phyloP scores from a whole-genome alignment of 2,113 vertebrate genomes.

The Ellobius talpinus region DNA sequence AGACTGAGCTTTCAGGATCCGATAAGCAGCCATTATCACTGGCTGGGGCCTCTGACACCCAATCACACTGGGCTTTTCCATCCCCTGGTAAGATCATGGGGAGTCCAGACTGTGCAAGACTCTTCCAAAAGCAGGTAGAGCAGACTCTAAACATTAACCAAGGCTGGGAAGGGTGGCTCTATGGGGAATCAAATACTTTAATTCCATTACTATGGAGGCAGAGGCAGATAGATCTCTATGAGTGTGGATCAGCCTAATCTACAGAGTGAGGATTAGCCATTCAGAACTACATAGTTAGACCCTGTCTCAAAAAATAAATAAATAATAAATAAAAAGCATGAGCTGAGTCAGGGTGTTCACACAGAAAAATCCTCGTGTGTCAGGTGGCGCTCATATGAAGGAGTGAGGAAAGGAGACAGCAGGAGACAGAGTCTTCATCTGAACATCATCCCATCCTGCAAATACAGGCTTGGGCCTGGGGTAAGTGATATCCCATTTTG shows the following conservation, averaged over 20 bases:
- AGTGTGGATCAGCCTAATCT: not conserved
- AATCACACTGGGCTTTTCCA: not conserved
- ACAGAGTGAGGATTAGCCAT: not conserved
- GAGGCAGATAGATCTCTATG: not conserved
- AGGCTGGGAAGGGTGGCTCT: not conserved
- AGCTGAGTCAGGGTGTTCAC: not conserved
- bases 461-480: not conserved
- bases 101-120: not conserved
- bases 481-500: not conserved
- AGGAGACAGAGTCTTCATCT: not conserved
- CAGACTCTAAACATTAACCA: not conserved
- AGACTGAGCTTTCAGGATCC: not conserved
- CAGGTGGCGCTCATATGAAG: not conserved
- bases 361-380: fast-evolving
- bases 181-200: not conserved
- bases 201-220: not conserved
- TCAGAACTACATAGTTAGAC: not conserved
- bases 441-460: not conserved
- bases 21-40: too few species aligned
- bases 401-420: not conserved
- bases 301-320: not conserved
- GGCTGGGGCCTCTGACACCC: fast-evolving
- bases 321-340: not conserved
- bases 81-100: not conserved
- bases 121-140: not conserved